A percentile compares a stretch with the other conserved stretches of the same genome.
Evolutionary conservation across 1,140 invertebrate species (phyloP).

Genomic region (Hermetia illucens): DNA sequence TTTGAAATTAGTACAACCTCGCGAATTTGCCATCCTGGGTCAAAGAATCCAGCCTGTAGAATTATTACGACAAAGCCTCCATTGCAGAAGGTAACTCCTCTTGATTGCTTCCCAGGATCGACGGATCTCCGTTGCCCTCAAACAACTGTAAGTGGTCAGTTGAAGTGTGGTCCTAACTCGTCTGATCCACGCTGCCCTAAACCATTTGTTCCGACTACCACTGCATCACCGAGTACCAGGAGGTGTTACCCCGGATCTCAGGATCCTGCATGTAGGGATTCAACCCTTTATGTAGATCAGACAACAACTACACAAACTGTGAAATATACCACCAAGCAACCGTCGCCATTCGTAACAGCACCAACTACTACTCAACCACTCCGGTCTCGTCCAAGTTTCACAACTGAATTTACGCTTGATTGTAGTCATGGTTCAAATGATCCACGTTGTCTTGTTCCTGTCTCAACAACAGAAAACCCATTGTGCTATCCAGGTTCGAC

Average conservation of each 20-base stretch:
- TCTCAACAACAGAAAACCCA: slow-evolving; percentile 16
- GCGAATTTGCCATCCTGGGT: slow-evolving; percentile 21
- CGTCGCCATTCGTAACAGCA: too few relatives aligned
- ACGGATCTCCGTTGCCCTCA: slow-evolving; percentile 29
- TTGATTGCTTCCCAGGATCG: slow-evolving; percentile 8
- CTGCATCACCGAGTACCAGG: slow-evolving; percentile 14
- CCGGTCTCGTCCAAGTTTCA: not conserved
- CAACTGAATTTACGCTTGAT: slow-evolving; percentile 8
- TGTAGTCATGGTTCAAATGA: slow-evolving; percentile 5
- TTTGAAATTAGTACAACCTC: slow-evolving; percentile 15
- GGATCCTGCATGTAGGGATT: not conserved
- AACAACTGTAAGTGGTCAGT: slow-evolving; percentile 7
- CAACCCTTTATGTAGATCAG: too few relatives aligned
- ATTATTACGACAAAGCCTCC: slow-evolving; percentile 12
- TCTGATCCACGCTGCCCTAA: slow-evolving; percentile 29
- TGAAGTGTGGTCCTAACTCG: slow-evolving; percentile 17
- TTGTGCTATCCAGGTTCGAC: slow-evolving; percentile 6
- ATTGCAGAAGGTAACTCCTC: slow-evolving; percentile 13
- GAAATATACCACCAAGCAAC: too few relatives aligned
- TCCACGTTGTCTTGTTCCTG: slow-evolving; percentile 11
- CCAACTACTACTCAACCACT: slow-evolving; percentile 3
- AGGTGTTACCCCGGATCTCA: slow-evolving; percentile 12
- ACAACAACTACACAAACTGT: too few relatives aligned
- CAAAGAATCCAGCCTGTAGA: slow-evolving; percentile 28
- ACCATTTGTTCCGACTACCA: slow-evolving; percentile 33